Conservation (phyloP, 2,113 vertebrate species). For the Calidris pugnax region DNA sequence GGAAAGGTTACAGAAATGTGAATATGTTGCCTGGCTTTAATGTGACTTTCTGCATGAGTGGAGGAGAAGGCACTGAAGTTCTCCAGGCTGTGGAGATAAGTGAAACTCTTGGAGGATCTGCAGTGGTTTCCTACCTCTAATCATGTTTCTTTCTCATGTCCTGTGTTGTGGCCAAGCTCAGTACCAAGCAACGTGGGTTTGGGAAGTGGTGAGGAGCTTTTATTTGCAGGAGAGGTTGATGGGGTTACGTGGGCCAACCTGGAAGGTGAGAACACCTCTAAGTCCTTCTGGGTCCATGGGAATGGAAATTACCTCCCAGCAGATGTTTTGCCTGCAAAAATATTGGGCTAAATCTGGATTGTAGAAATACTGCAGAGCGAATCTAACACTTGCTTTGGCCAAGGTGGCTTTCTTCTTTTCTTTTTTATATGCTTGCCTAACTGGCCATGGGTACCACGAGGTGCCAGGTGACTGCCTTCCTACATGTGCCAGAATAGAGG, state of each 20-base stretch:
- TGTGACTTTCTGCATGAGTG: not conserved
- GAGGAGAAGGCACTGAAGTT: not conserved
- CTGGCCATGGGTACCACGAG: not conserved
- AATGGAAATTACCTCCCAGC: not conserved
- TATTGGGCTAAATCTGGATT: not conserved
- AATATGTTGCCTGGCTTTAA: not conserved
- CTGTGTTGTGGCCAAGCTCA: not conserved
- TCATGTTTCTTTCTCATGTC: fast-evolving
- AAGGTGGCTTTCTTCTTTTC: not conserved
- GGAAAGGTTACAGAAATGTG: not conserved
- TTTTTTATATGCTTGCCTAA: not conserved
- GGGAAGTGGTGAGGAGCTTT: not conserved
- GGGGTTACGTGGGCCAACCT: not conserved
- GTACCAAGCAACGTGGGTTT: not conserved
- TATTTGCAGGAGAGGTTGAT: not conserved
- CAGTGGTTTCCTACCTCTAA: not conserved
- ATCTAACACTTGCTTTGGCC: not conserved
- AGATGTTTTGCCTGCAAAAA: not conserved
- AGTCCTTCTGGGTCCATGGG: not conserved
- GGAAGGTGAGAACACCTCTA: not conserved
- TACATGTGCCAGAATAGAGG: not conserved
- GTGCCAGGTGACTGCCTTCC: not conserved
- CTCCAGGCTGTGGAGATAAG: not conserved
- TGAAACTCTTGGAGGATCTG: not conserved
- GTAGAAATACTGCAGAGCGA: not conserved